These are phyloP conservation scores for Cyprinodon brontotheroides DNA, from an alignment of 2,113 vertebrate species.

Conservation along the genomic window DNA sequence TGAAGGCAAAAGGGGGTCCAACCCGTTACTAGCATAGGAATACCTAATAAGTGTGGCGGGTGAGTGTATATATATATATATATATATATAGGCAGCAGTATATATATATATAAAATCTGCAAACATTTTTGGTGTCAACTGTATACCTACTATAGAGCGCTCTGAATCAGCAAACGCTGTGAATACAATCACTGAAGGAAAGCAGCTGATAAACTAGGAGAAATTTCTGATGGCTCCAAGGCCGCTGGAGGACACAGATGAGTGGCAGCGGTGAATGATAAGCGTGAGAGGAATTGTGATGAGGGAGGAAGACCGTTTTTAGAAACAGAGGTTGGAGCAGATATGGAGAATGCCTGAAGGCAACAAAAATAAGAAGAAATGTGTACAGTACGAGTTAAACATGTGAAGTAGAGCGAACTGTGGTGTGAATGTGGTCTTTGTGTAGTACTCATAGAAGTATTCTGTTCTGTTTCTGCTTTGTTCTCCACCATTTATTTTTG, in stretches of 20 bases:
- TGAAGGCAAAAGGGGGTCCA: too few relatives aligned
- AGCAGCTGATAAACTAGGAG: neutral
- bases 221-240: constrained; percentile 16
- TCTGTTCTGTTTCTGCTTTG: constrained; percentile 16
- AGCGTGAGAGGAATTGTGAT: constrained; percentile 42
- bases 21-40: too few relatives aligned
- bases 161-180: constrained; percentile 13
- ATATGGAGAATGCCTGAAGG: neutral
- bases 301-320: constrained; percentile 38
- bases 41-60: too few relatives aligned
- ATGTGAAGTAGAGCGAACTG: constrained; percentile 24
- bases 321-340: constrained; percentile 7
- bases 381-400: constrained; percentile 34
- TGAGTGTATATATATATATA: too few relatives aligned
- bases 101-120: neutral
- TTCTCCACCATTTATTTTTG: constrained; percentile 10
- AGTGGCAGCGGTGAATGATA: constrained; percentile 24
- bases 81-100: too few relatives aligned
- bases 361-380: constrained; percentile 36
- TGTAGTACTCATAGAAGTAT: constrained; percentile 63
- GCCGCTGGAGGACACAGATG: constrained; percentile 31
- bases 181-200: constrained; percentile 16
- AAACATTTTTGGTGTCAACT: constrained; percentile 24
- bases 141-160: constrained; percentile 46
- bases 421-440: constrained; percentile 66